Evolutionary conservation across 2,797 vertebrate species (phyloP), one percentile per base, ranked within the genome.

Genomic region (Rhinella marina): DNA sequence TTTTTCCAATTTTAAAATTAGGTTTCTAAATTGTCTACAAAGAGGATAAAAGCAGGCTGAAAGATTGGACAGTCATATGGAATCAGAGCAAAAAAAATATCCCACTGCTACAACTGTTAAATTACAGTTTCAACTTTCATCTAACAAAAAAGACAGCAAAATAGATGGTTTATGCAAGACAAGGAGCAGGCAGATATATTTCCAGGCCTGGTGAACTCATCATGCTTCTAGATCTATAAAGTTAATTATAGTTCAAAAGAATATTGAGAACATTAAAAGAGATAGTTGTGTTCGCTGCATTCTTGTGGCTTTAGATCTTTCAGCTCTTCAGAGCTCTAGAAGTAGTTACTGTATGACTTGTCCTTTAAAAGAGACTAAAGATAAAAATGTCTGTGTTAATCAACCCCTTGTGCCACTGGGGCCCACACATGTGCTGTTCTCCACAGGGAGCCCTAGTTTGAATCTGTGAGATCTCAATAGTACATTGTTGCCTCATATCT

Each of bases 241-340:
- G 80, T 29, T 27, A 52, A 90, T 92, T 90, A 90, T 90, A 90
- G 87, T 91, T 93, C 91, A 90, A 91, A 93, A 91, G 85, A 91
- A 86, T 81, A 90, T 27, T 27, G 29, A 81, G 79, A 92, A 89
- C 87, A 90, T 17, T 92, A 89, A 86, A 90, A 89, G 88, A 87
- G 9, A 85, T 86, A 62, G 84, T 90, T 92, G 91, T 88, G 27
- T 88, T 82, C 81, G 73, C 79, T 10, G 14, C 41, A 87, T 90
- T 88, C 90, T 91, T 92, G 89, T 92, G 89, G 88, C 27, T 93
- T 92, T 90, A 66, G 78, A 82, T 85, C 90, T 92, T 93, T 90
- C 85, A 92, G 90, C 82, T 77, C 77, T 90, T 92, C 91, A 91
- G 90, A 90, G 83, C 88, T 79, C 59, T 0, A 78, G 86, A 92